phyloP scores from a whole-genome alignment of 2,888 invertebrate species.

The Brachylomia viminalis region DNA sequence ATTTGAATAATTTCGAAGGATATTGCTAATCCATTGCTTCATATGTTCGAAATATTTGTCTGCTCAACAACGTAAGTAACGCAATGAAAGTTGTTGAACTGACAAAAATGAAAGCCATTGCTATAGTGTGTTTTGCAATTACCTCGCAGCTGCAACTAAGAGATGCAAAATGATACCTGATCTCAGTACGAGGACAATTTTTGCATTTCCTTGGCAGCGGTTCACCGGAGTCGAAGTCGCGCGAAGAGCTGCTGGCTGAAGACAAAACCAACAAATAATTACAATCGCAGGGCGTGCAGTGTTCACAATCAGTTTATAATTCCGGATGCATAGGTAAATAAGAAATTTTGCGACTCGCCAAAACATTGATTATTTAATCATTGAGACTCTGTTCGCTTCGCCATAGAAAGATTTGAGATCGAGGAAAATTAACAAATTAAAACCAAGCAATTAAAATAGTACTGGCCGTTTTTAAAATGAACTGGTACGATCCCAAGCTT shows the following conservation, averaged over 20 bases:
- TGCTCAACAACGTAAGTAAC: neutral
- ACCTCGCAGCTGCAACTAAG: constrained; percentile 31
- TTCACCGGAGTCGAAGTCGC: constrained; percentile 43
- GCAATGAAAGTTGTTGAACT: neutral
- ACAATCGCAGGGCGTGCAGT: constrained; percentile 65
- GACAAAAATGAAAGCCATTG: neutral
- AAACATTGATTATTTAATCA: neutral
- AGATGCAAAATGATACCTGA: constrained; percentile 72
- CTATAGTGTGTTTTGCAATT: neutral
- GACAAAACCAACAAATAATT: constrained; percentile 67
- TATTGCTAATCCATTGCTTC: neutral
- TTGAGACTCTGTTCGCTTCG: neutral
- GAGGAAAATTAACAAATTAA: neutral
- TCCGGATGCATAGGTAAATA: neutral
- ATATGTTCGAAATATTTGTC: neutral
- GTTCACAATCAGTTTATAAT: constrained; percentile 2
- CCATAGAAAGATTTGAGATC: neutral
- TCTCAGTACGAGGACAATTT: constrained; percentile 71
- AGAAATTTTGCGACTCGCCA: neutral
- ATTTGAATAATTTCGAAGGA: neutral
- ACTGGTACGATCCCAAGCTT: too few species aligned
- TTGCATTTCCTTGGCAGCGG: constrained; percentile 75
- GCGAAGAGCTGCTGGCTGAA: constrained; percentile 68
- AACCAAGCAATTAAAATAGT: neutral
- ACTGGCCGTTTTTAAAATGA: neutral